phyloP scores from a whole-genome alignment of 2,888 invertebrate genomes.

The Trichogramma dendrolimi region DNA sequence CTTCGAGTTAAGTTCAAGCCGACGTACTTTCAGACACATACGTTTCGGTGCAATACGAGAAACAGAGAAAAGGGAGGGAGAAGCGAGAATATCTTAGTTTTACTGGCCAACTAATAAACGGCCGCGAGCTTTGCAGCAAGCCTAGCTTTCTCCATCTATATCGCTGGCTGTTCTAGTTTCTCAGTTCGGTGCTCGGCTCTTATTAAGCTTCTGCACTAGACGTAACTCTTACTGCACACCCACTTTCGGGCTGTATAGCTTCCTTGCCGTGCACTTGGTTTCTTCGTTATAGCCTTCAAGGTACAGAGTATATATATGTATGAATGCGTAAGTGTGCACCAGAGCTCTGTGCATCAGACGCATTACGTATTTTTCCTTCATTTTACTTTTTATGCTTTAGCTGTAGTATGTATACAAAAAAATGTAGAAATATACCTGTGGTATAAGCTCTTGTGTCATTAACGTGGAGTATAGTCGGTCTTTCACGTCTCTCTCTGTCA shows the following conservation, averaged over 20 bases:
- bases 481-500: too few species aligned
- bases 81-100: constrained; percentile 27
- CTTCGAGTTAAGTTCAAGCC: too few species aligned
- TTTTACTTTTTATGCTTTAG: too few species aligned
- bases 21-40: constrained; percentile 2
- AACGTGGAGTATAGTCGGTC: too few species aligned
- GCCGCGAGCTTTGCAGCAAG: constrained; percentile 28
- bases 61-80: neutral
- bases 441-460: too few species aligned
- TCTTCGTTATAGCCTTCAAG: constrained; percentile 6
- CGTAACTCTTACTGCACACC: too few species aligned
- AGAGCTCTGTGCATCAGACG: too few species aligned
- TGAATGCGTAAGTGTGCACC: too few species aligned
- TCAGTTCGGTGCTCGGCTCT: constrained; percentile 14
- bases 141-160: constrained; percentile 16
- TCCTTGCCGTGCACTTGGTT: constrained; percentile 14
- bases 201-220: constrained; percentile 13
- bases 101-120: constrained; percentile 41
- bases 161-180: constrained; percentile 17
- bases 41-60: neutral
- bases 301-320: too few species aligned
- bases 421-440: too few species aligned
- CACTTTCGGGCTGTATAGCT: neutral
- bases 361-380: too few species aligned
- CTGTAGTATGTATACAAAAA: too few species aligned